Conservation (phyloP, 2,113 vertebrate species). For the Mustela nigripes region DNA sequence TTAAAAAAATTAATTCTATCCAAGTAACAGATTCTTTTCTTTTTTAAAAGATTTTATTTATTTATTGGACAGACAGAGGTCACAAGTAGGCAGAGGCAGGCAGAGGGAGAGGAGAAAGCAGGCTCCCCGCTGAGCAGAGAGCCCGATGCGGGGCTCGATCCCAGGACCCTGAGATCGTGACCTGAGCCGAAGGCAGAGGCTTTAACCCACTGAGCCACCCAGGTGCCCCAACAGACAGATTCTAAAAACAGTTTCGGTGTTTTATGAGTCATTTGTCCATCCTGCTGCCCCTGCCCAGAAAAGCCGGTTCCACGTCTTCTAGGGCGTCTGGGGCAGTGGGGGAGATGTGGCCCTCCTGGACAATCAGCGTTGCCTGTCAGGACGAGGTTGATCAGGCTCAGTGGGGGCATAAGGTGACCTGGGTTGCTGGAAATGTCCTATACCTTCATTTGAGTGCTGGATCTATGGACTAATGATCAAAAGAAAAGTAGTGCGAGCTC, state of each 20-base stretch:
- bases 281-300: rapidly evolving
- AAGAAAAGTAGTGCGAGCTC: not conserved
- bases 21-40: not conserved
- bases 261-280: not conserved
- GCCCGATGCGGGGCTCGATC: too few relatives aligned
- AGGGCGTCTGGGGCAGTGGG: not conserved
- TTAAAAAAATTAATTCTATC: not conserved
- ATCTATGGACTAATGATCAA: not conserved
- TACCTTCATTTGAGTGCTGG: not conserved
- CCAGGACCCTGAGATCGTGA: too few relatives aligned
- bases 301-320: not conserved
- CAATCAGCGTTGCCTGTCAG: too few relatives aligned
- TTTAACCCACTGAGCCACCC: too few relatives aligned
- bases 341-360: not conserved
- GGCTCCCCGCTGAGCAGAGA: too few relatives aligned
- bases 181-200: too few relatives aligned
- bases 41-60: too few relatives aligned
- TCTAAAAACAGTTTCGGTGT: not conserved
- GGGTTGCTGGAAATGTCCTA: not conserved
- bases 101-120: too few relatives aligned
- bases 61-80: too few relatives aligned
- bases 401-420: too few relatives aligned
- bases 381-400: not conserved
- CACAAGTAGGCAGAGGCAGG: too few relatives aligned
- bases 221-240: too few relatives aligned